Conservation (phyloP, 2,888 invertebrate species). For the Xiphydria camelus region DNA sequence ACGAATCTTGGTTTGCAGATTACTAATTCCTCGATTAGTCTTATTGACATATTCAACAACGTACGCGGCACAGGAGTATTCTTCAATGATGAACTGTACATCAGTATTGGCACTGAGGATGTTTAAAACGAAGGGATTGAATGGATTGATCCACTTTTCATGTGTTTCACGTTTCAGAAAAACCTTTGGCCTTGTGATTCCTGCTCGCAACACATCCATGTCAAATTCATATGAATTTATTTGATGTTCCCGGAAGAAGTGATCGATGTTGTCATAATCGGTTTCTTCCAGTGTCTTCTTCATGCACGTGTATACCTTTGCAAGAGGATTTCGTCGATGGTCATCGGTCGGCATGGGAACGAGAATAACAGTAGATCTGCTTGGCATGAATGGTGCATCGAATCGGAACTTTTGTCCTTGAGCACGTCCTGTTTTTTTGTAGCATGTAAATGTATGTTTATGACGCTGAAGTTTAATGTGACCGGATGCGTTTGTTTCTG, state of each 20-base stretch:
- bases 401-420: constrained; percentile 38
- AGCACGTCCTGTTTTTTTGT: constrained; percentile 43
- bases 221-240: constrained; percentile 37
- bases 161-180: constrained; percentile 15
- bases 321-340: constrained; percentile 1
- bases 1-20: constrained; percentile 28
- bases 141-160: constrained; percentile 19
- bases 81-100: constrained; percentile 40
- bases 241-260: constrained; percentile 31
- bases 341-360: constrained; percentile 27
- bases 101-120: constrained; percentile 23
- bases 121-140: constrained; percentile 19
- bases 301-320: constrained; percentile 8
- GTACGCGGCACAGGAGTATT: constrained; percentile 30
- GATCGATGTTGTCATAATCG: constrained; percentile 35
- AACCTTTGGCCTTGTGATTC: constrained; percentile 15
- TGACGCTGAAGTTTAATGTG: constrained; percentile 13
- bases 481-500: constrained; percentile 21
- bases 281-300: constrained; percentile 6
- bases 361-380: constrained; percentile 24
- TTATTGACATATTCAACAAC: constrained; percentile 35
- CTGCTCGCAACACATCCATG: constrained; percentile 24
- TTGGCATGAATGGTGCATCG: constrained; percentile 39
- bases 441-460: constrained; percentile 26
- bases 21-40: constrained; percentile 30